Conservation (phyloP, 2,888 invertebrate species). For the Desoria tigrina region DNA sequence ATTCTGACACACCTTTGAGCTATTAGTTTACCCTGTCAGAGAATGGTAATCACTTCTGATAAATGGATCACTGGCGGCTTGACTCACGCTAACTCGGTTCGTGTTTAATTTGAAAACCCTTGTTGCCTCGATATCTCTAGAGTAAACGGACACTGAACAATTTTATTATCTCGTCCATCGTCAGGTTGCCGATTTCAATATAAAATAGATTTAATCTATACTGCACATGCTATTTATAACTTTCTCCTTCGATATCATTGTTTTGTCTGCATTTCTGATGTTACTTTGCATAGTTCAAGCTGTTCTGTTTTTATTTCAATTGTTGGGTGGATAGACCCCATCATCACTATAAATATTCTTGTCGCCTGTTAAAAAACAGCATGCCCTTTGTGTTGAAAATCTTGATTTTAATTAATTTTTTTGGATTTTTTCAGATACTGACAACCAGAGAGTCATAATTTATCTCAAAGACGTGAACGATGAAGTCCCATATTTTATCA, state of each 20-base stretch:
- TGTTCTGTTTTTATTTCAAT: too few relatives aligned
- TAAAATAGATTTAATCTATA: not conserved
- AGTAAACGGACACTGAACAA: too few relatives aligned
- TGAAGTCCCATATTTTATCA: constrained; percentile 95
- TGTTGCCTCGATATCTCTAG: too few relatives aligned
- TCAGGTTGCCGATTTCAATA: not conserved
- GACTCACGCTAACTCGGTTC: too few relatives aligned
- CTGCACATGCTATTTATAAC: not conserved
- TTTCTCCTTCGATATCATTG: not conserved
- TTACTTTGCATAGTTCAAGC: too few relatives aligned
- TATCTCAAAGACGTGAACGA: constrained; percentile 95
- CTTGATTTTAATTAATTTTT: constrained; percentile 28
- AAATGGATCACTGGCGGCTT: constrained; percentile 3
- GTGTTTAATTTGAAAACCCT: too few relatives aligned
- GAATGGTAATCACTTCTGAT: not conserved
- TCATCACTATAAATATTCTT: too few relatives aligned
- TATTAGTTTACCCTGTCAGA: constrained; percentile 14
- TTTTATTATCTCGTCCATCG: too few relatives aligned
- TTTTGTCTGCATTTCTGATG: too few relatives aligned
- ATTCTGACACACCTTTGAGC: constrained; percentile 20
- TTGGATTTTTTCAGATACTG: constrained; percentile 71
- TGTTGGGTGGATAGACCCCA: too few relatives aligned
- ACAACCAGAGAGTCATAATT: constrained; percentile 92
- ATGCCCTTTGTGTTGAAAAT: not conserved
- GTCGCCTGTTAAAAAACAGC: not conserved